Evolutionary conservation across 2,797 vertebrate species (phyloP).

Genomic region (Pyrrhura leucotis): DNA sequence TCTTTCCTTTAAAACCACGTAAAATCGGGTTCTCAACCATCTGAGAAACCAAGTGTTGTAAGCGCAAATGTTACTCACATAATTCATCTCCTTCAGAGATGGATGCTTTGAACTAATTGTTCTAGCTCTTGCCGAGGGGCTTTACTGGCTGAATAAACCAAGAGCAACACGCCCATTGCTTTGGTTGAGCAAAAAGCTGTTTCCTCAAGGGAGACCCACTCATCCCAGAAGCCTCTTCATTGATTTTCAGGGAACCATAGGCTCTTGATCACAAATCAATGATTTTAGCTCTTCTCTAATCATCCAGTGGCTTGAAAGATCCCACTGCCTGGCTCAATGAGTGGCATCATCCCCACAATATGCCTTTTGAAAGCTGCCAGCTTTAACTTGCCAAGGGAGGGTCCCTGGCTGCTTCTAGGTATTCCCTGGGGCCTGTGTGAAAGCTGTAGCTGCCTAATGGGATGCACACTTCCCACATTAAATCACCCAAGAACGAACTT

Average conservation of each 20-base stretch:
- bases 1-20: not conserved
- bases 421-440: not conserved
- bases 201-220: not conserved
- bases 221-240: not conserved
- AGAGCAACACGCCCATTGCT: not conserved
- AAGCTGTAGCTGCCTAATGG: not conserved
- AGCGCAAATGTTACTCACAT: not conserved
- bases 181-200: not conserved
- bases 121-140: not conserved
- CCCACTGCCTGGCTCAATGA: fast-evolving
- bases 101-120: not conserved
- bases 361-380: not conserved
- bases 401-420: not conserved
- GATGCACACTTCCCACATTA: not conserved
- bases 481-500: fast-evolving
- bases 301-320: not conserved
- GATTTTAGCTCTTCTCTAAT: not conserved
- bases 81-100: not conserved
- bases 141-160: not conserved
- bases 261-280: not conserved
- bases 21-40: not conserved
- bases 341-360: fast-evolving
- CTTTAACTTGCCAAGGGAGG: not conserved
- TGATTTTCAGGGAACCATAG: not conserved
- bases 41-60: not conserved